Base-by-base conservation (phyloP, 37 sponge, comb jelly and placozoan species). In the Hormiphora californensis region DNA sequence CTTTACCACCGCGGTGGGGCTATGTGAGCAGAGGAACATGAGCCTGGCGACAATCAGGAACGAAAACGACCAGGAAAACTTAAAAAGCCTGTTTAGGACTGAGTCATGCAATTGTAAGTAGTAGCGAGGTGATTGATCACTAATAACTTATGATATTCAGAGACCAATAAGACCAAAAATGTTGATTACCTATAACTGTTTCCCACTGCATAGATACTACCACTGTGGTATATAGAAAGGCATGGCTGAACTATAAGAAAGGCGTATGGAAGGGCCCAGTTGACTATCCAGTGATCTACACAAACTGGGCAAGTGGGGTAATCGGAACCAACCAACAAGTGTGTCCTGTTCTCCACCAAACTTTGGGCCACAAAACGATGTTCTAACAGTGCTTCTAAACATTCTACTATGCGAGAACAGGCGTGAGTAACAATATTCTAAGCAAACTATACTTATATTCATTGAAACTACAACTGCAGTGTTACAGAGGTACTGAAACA, bases 351-450 rank as follows among this genome's bases (percentile, higher is more conserved):
- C n/a, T 5, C 61, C 7, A 4, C 27, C 9, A 57, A 57, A 7
- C 28, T 43, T 25, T 15, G 44, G 44, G 19, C 43, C 11, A 28
- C 44, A 39, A 73, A 46, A 36, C 17, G n/a, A 21, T 73, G 81
- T 73, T 39, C n/a, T 3, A 28, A n/a, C 1, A 4, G 43, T 21
- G 81, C 81, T 4, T n/a, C 81, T 19, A 1, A n/a, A 19, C 23
- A 9, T 73, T 22, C 23, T 73, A 4, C 35, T 73, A 7, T 73
- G 81, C 43, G 81, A 73, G 43, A 41, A 73, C 25, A 73, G 81
- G 25, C 28, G 81, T 73, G 12, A 73, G 68, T 21, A 65, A 8
- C n/a, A 8, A n/a, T 9, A 23, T 11, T 59, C 12, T 49, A 49
- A 49, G 15, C 15, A 49, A n/a, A n/a, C n/a, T n/a, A n/a, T n/a